These are phyloP conservation scores for Phoxinus phoxinus DNA, from an alignment of 2,113 vertebrate species.

Conservation along the genomic window DNA sequence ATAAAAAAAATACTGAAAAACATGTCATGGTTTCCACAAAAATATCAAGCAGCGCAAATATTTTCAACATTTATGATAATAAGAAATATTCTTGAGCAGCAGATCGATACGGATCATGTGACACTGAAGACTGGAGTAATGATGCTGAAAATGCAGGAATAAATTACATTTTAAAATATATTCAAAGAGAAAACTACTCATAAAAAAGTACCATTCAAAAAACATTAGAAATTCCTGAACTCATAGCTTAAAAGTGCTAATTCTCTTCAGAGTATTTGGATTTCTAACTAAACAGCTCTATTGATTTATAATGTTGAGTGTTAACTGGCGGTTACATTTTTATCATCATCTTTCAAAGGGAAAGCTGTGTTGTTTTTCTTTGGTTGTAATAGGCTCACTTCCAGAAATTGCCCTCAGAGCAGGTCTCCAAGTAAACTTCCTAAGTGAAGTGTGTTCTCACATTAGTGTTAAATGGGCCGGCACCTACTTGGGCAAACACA, in stretches of 20 bases:
- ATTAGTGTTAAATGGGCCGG: slow-evolving; percentile 48
- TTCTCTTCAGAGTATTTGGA: neutral
- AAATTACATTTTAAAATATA: neutral
- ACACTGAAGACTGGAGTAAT: neutral
- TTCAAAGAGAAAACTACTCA: neutral
- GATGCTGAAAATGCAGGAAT: neutral
- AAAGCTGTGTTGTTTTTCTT: slow-evolving; percentile 46
- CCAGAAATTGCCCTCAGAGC: slow-evolving; percentile 56
- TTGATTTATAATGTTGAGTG: neutral
- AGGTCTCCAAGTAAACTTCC: slow-evolving; percentile 56
- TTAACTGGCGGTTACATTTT: slow-evolving; percentile 8
- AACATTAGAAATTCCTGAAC: neutral
- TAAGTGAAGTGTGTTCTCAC: slow-evolving; percentile 63
- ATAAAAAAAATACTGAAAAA: neutral
- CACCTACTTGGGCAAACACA: slow-evolving; percentile 46
- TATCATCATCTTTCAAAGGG: slow-evolving; percentile 17
- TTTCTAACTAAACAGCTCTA: neutral
- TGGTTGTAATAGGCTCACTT: slow-evolving; percentile 32
- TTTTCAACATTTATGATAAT: neutral
- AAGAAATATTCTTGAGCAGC: neutral
- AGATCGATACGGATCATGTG: neutral
- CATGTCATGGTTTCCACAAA: neutral
- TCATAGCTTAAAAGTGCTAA: neutral
- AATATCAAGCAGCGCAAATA: too few relatives aligned
- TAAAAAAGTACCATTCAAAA: neutral